Percentiles rank a stretch among this genome's conserved stretches.
Evolutionary conservation across 2,113 vertebrate genomes (phyloP).

Genomic region (Neotoma lepida): DNA sequence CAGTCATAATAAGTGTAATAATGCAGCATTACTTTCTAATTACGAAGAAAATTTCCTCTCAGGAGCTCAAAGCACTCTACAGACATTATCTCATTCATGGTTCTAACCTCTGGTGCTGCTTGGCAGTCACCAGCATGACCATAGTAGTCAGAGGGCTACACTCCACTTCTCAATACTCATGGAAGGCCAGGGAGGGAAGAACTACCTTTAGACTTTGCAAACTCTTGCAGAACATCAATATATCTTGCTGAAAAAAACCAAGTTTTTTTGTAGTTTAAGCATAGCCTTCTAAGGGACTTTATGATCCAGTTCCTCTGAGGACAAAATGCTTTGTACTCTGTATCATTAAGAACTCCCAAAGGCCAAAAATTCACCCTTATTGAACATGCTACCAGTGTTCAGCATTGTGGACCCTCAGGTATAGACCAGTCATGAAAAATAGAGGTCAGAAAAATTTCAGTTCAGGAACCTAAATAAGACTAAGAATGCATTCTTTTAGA

Average conservation of each 20-base stretch:
- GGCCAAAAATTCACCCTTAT: neutral
- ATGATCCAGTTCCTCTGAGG: neutral
- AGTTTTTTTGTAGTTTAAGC: neutral
- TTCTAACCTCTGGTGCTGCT: slow-evolving; percentile 41
- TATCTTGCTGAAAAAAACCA: neutral
- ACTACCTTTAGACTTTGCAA: neutral
- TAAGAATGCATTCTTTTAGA: neutral
- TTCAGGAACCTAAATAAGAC: neutral
- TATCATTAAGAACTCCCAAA: neutral
- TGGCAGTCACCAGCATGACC: neutral
- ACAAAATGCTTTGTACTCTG: neutral
- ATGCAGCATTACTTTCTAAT: slow-evolving; percentile 79
- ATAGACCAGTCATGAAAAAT: neutral
- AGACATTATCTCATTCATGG: slow-evolving; percentile 80
- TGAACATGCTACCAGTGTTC: neutral
- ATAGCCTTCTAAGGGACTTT: neutral
- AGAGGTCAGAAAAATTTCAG: neutral
- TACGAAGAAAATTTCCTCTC: slow-evolving; percentile 77
- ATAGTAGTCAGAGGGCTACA: neutral
- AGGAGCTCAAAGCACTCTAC: slow-evolving; percentile 65
- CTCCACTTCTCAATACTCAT: neutral
- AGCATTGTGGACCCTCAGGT: neutral
- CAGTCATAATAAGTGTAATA: slow-evolving; percentile 79
- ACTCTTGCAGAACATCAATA: neutral
- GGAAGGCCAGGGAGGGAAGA: neutral